These are phyloP conservation scores for Caenorhabditis plicata DNA, from an alignment of 2,888 invertebrate genomes.

Conservation along the genomic window DNA sequence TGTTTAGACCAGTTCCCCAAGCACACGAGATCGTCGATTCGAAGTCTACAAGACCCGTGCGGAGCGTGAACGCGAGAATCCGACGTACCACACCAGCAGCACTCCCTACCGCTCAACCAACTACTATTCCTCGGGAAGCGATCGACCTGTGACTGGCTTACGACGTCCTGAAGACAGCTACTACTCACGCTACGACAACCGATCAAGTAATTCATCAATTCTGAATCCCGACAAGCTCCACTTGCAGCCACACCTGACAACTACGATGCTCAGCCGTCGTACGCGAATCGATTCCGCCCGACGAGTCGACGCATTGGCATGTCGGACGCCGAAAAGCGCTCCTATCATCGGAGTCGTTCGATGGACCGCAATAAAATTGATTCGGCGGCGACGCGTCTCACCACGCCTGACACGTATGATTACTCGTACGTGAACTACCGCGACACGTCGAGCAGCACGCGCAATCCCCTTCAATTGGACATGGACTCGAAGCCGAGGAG, in stretches of 20 bases:
- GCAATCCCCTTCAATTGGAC: conserved; percentile 31
- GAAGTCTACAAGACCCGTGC: conserved; percentile 64
- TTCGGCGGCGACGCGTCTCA: conserved; percentile 12
- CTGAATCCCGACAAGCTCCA: not conserved
- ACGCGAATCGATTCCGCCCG: conserved; percentile 33
- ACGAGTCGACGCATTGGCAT: conserved; percentile 39
- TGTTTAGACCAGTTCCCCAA: no score
- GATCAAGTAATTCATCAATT: conserved; percentile 18
- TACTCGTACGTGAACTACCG: conserved; percentile 62
- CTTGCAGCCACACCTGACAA: conserved; percentile 29
- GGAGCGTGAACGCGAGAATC: conserved; percentile 58
- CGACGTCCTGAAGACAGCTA: conserved; percentile 30
- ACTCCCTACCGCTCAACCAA: conserved; percentile 26
- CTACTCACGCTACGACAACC: conserved; percentile 13
- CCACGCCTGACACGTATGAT: conserved; percentile 50
- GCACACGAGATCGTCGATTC: conserved; percentile 55
- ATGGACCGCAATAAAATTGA: conserved; percentile 47
- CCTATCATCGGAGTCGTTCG: conserved; percentile 42
- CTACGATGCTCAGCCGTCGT: conserved; percentile 25
- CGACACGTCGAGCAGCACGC: conserved; percentile 44
- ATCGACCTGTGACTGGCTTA: conserved; percentile 36
- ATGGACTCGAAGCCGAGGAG: conserved; percentile 44
- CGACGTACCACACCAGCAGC: conserved; percentile 33
- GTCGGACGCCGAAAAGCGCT: conserved; percentile 40
- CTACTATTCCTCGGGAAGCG: conserved; percentile 34